These are phyloP conservation scores for Aurelia sp. DNA, from an alignment of 30 jellyfish, hydroid and myxozoan species.

Conservation along the genomic window DNA sequence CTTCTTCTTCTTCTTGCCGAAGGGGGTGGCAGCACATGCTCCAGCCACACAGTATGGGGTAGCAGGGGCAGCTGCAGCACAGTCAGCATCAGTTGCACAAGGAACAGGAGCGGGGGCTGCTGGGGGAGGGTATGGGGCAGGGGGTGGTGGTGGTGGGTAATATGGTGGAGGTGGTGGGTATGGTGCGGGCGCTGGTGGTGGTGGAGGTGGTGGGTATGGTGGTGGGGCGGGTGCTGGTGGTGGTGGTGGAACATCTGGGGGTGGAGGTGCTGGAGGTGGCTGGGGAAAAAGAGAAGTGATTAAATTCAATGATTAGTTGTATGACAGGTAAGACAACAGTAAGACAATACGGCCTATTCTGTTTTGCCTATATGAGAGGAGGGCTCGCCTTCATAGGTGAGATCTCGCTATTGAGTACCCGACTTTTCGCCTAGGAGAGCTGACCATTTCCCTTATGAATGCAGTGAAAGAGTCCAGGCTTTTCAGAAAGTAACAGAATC, in stretches of 20 bases:
- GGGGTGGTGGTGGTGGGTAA: slow-evolving; percentile 46
- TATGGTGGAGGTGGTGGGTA: slow-evolving; percentile 50
- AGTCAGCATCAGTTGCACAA: slow-evolving; percentile 21
- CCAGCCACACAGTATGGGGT: slow-evolving; percentile 39
- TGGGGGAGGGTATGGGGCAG: slow-evolving; percentile 25
- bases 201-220: slow-evolving; percentile 21
- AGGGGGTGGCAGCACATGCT: slow-evolving; percentile 27
- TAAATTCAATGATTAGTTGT: too few relatives aligned
- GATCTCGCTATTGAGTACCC: too few relatives aligned
- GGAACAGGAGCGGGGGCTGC: slow-evolving; percentile 75
- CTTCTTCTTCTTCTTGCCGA: slow-evolving; percentile 63
- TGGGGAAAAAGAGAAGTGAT: not conserved
- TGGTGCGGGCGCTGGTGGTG: slow-evolving; percentile 25
- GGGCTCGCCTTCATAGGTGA: too few relatives aligned
- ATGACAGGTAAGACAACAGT: too few relatives aligned
- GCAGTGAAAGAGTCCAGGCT: too few relatives aligned
- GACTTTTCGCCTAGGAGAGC: too few relatives aligned
- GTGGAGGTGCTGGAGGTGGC: slow-evolving; percentile 64
- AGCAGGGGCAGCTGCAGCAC: slow-evolving; percentile 33
- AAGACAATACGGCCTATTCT: too few relatives aligned
- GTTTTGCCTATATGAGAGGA: too few relatives aligned
- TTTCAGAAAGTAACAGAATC: too few relatives aligned
- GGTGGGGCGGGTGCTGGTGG: slow-evolving; percentile 28
- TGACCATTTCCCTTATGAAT: too few relatives aligned
- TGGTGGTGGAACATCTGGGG: slow-evolving; percentile 47